Conservation (phyloP, 2,797 vertebrate species). For the Synaphobranchus kaupii region DNA sequence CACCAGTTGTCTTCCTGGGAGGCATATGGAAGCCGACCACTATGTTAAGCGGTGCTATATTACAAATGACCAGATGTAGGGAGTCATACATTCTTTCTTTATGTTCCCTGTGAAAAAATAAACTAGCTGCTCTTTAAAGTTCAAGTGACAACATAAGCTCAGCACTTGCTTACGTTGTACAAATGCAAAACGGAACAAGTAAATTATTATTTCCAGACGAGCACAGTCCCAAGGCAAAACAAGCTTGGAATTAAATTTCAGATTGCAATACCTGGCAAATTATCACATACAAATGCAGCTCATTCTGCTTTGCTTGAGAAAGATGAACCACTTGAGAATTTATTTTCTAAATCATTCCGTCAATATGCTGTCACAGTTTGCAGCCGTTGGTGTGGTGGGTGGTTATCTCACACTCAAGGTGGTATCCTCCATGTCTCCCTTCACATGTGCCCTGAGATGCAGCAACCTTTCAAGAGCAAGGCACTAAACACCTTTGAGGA, state of each 20-base stretch:
- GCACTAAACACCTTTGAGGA: neutral
- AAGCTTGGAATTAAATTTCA: slow-evolving; percentile 48
- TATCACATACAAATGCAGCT: slow-evolving; percentile 54
- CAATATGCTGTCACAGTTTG: slow-evolving; percentile 6
- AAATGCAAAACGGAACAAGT: neutral
- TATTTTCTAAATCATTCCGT: slow-evolving; percentile 6
- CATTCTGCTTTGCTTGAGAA: slow-evolving; percentile 9
- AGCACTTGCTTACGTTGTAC: slow-evolving; percentile 18
- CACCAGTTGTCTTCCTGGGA: too few relatives aligned
- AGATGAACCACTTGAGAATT: neutral
- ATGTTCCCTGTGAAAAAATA: slow-evolving; percentile 47
- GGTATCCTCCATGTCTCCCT: neutral
- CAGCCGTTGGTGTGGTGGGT: neutral
- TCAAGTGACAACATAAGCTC: slow-evolving; percentile 37
- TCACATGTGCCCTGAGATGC: neutral
- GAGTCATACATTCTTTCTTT: neutral
- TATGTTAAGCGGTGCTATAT: neutral
- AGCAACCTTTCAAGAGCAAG: neutral
- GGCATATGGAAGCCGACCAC: neutral
- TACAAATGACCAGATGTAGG: neutral
- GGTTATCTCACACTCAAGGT: too few relatives aligned
- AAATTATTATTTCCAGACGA: slow-evolving; percentile 31
- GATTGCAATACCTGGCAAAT: slow-evolving; percentile 51
- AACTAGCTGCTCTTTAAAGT: slow-evolving; percentile 46
- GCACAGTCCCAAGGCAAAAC: slow-evolving; percentile 40